Conservation (phyloP, 2,797 vertebrate genomes). For the Borostomias antarcticus region DNA sequence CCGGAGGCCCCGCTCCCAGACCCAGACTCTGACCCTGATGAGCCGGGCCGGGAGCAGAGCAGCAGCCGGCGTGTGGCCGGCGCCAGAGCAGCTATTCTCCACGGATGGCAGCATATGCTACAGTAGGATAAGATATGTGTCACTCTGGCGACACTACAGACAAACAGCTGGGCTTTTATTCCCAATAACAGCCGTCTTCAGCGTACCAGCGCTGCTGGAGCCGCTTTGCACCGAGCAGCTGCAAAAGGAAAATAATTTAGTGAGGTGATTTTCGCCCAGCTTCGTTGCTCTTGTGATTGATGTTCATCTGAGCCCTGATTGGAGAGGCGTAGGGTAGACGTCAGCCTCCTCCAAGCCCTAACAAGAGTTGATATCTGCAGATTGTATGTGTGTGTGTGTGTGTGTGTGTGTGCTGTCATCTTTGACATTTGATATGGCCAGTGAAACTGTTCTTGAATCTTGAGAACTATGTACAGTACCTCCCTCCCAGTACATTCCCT, state of each 20-base stretch:
- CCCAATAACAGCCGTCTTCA: conserved; percentile 5
- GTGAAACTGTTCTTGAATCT: no score
- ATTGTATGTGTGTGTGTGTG: no score
- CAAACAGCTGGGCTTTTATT: conserved; percentile 14
- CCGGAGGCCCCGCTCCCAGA: neutral
- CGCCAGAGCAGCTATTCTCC: neutral
- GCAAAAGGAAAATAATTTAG: conserved; percentile 38
- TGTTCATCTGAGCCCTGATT: neutral
- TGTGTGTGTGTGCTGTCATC: no score
- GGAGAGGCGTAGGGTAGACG: neutral
- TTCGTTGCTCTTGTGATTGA: conserved; percentile 47
- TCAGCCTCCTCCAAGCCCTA: neutral
- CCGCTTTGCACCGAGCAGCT: conserved; percentile 5
- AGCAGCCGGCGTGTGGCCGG: no score
- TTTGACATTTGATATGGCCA: no score
- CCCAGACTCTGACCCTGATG: neutral
- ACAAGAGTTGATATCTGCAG: neutral
- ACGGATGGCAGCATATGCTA: neutral
- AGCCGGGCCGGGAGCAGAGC: no score
- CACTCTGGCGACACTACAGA: neutral
- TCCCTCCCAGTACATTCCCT: no score
- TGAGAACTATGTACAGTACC: no score
- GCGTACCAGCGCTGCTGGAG: neutral
- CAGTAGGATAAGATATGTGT: neutral
- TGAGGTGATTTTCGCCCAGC: conserved; percentile 61